A percentile compares a stretch with the other conserved stretches of the same genome.
Evolutionary conservation across 2,888 invertebrate genomes (phyloP).

Genomic region (Megalurothrips usitatus): DNA sequence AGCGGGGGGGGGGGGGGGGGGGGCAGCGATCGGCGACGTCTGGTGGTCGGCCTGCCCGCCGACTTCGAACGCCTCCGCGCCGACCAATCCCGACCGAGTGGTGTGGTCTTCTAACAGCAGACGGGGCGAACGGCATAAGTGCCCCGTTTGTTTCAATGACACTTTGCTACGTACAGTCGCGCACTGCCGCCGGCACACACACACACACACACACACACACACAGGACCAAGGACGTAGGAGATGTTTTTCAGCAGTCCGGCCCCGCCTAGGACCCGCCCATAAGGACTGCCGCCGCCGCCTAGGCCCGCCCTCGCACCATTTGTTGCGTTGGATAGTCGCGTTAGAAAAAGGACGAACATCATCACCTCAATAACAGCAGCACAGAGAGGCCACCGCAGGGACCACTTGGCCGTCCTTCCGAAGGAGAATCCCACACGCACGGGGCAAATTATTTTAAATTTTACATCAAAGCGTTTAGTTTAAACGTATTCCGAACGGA

Average conservation of each 20-base stretch:
- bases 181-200: not conserved
- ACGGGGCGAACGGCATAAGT: not conserved
- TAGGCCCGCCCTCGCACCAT: too few species aligned
- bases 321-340: not conserved
- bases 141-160: conserved; percentile 10
- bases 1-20: too few species aligned
- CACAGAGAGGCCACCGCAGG: too few species aligned
- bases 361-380: too few species aligned
- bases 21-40: too few species aligned
- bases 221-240: not conserved
- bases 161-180: not conserved
- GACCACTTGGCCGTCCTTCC: too few species aligned
- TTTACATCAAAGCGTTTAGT: too few species aligned
- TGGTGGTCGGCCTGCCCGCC: not conserved
- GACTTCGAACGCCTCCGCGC: not conserved
- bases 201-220: not conserved
- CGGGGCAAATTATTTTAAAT: too few species aligned
- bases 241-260: not conserved
- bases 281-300: too few species aligned
- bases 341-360: not conserved
- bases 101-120: not conserved
- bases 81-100: not conserved
- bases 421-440: too few species aligned
- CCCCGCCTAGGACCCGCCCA: not conserved
- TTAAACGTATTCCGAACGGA: too few species aligned